A percentile compares a stretch with the other conserved stretches of the same genome.
Evolutionary conservation across 2,888 invertebrate genomes (phyloP).

Genomic region (Tetanocera ferruginea): DNA sequence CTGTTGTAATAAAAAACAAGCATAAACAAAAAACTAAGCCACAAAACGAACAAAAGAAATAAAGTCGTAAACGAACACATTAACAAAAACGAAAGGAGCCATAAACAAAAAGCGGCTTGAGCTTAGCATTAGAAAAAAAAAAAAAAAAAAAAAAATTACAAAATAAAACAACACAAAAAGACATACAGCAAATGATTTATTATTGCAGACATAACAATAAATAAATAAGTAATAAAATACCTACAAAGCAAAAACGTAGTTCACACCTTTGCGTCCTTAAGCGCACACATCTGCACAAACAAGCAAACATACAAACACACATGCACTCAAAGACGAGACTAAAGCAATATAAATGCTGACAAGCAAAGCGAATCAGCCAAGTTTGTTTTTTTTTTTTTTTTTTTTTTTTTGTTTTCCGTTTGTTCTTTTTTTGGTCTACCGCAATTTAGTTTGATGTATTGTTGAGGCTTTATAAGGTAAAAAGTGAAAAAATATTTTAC

Average conservation of each 20-base stretch:
- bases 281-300: neutral
- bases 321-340: too few species aligned
- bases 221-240: neutral
- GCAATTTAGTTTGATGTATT: too few species aligned
- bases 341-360: neutral
- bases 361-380: neutral
- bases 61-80: too few species aligned
- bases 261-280: conserved; percentile 8
- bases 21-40: too few species aligned
- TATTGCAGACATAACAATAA: conserved; percentile 5
- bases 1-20: too few species aligned
- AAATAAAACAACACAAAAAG: neutral
- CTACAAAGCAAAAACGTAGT: neutral
- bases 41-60: too few species aligned
- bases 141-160: neutral
- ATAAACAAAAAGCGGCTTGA: neutral
- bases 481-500: too few species aligned
- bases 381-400: too few species aligned
- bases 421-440: too few species aligned
- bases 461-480: too few species aligned
- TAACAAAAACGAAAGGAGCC: too few species aligned
- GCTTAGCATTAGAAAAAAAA: neutral
- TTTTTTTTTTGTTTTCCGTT: too few species aligned
- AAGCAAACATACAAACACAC: neutral
- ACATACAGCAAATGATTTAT: neutral